Evolutionary conservation across 2,113 vertebrate species (phyloP), one percentile per base, ranked within the genome.

Genomic region (Crocuta crocuta): DNA sequence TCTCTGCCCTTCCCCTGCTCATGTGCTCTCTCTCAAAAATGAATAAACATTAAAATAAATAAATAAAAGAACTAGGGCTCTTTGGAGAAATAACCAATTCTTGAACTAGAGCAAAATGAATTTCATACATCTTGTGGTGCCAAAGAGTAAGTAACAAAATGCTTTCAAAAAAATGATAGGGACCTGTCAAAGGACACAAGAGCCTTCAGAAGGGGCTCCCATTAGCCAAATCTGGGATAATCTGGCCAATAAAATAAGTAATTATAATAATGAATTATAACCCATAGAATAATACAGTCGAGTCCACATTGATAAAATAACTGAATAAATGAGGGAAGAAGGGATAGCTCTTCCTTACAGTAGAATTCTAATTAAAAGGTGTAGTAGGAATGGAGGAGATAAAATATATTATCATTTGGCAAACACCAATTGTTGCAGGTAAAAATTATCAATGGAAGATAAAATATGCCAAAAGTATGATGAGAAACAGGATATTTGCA

Each of bases 291-390:
- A 70, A 48, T 48, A 68, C 76, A 91, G 33, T 73, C 61, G 35
- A 79, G n/a, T 45, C 63, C 12, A 84, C 28, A 95, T 1, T 84
- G 61, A 84, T 79, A 45, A 11, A 83, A 53, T 53, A 79, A 73
- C 12, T 85, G 45, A 89, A 84, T 71, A 89, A 83, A 65, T 73
- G 33, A 68, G 43, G 13, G 35, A 86, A 74, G n/a, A 88, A 82
- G 35, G 28, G 84, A 93, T 6, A 80, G 63, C 43, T 92, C 5
- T 89, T 89, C 31, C n/a, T 81, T 88, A 79, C 2, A 71, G 31
- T 16, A 84, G 39, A 79, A 94, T 71, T 96, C 35, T n/a, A 91
- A 89, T 70, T 93, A 66, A 68, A 58, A 80, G 68, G 74, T n/a
- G 24, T 63, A 80, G 35, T 80, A 91, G 65, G 11, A 88, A 70